These are phyloP conservation scores for Ochotona princeps DNA, from an alignment of 2,113 vertebrate genomes.

Conservation along the genomic window DNA sequence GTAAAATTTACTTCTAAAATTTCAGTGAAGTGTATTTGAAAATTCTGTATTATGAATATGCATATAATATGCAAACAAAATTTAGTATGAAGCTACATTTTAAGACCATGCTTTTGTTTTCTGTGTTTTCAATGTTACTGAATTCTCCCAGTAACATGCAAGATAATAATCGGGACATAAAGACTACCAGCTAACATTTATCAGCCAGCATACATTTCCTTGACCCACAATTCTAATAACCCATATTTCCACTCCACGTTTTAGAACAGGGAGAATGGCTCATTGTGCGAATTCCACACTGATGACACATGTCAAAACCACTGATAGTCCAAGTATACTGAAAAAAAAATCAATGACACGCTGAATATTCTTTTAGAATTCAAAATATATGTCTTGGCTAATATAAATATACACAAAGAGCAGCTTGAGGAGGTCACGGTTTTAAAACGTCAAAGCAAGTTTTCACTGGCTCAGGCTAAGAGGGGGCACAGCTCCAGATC, in stretches of 20 bases:
- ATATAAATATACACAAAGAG: not conserved
- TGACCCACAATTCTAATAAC: not conserved
- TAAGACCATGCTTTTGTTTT: not conserved
- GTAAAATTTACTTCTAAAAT: not conserved
- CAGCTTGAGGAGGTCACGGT: not conserved
- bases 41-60: not conserved
- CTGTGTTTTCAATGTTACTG: not conserved
- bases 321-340: not conserved
- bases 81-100: not conserved
- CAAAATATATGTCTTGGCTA: not conserved
- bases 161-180: not conserved
- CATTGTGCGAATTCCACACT: not conserved
- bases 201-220: not conserved
- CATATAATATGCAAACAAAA: not conserved
- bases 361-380: not conserved
- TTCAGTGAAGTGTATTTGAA: not conserved
- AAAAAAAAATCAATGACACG: not conserved
- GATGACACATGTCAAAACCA: not conserved
- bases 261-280: no score
- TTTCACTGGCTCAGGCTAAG: constrained; percentile 58
- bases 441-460: constrained; percentile 31
- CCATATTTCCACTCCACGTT: not conserved
- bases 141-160: not conserved
- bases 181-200: not conserved
- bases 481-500: constrained; percentile 54